A percentile compares a stretch with the other conserved stretches of the same genome.
These are phyloP conservation scores for Sebastes steindachneri DNA, from an alignment of 2,797 vertebrate species.

Conservation along the genomic window DNA sequence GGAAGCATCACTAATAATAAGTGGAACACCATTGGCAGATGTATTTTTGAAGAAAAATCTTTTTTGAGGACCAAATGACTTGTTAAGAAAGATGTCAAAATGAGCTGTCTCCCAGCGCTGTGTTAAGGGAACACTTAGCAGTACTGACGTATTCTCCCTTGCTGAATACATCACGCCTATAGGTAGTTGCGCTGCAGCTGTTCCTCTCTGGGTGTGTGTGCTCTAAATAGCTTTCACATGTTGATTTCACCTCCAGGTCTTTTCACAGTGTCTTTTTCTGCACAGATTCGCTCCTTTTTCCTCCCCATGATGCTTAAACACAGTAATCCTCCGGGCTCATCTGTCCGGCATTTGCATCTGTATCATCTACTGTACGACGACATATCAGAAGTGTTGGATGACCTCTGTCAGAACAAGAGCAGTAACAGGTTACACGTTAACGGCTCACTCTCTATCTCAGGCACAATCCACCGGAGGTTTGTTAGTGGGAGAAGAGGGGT, in stretches of 20 bases:
- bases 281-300: conserved; percentile 7
- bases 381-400: conserved; percentile 45
- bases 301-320: conserved; percentile 27
- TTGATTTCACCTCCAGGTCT: conserved; percentile 9
- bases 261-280: conserved; percentile 4
- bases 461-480: conserved; percentile 72
- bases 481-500: conserved; percentile 59
- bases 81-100: not conserved
- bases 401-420: conserved; percentile 61
- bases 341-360: conserved; percentile 58
- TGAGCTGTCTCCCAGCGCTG: not conserved
- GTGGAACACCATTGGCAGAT: not conserved
- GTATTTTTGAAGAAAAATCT: not conserved
- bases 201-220: not conserved
- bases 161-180: not conserved
- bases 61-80: not conserved
- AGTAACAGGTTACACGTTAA: conserved; percentile 51
- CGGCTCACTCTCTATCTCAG: conserved; percentile 34
- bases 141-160: conserved; percentile 10
- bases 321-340: conserved; percentile 37
- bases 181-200: not conserved
- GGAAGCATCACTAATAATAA: not conserved
- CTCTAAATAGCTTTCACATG: conserved; percentile 25
- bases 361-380: conserved; percentile 48
- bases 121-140: not conserved